Evolutionary conservation across 2,113 vertebrate species (phyloP).

Genomic region (Hirundichthys speculiger): DNA sequence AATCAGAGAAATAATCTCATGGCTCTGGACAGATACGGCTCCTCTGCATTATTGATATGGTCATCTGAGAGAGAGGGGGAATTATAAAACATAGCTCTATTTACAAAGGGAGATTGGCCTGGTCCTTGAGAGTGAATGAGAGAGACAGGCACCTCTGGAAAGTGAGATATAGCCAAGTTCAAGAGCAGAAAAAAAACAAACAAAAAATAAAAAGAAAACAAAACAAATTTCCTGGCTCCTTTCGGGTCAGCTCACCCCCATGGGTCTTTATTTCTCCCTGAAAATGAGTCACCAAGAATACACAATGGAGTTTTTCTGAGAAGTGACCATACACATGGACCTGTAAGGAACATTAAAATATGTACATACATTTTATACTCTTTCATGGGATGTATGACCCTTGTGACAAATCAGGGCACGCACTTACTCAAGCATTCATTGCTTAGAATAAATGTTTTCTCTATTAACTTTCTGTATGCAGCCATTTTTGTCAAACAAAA

Average conservation of each 20-base stretch:
- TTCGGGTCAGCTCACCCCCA: conserved; percentile 88
- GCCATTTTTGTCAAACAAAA: conserved; percentile 60
- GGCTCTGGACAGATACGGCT: conserved; percentile 93
- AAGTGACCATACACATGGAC: conserved; percentile 61
- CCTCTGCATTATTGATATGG: conserved; percentile 99
- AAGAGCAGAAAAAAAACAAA: conserved; percentile 48
- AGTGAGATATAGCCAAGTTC: conserved; percentile 95
- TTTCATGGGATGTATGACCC: conserved; percentile 59
- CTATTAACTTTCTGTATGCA: conserved; percentile 46
- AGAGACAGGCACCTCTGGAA: conserved; percentile 94
- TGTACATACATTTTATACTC: conserved; percentile 58
- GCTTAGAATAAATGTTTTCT: conserved; percentile 66
- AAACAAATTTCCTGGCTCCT: conserved; percentile 83
- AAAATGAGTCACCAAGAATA: conserved; percentile 82
- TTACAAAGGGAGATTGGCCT: conserved; percentile 99
- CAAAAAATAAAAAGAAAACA: conserved; percentile 20
- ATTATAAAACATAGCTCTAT: conserved; percentile 99
- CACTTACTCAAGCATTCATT: conserved; percentile 57
- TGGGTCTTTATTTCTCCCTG: conserved; percentile 74
- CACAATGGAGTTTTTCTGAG: conserved; percentile 78
- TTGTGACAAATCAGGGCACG: conserved; percentile 53
- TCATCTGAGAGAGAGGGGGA: conserved; percentile 91
- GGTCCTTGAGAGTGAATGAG: conserved; percentile 94
- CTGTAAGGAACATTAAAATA: conserved; percentile 70
- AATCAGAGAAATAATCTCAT: conserved; percentile 99